Conservation (phyloP, 2,888 invertebrate species). For the Julus scandinavius region DNA sequence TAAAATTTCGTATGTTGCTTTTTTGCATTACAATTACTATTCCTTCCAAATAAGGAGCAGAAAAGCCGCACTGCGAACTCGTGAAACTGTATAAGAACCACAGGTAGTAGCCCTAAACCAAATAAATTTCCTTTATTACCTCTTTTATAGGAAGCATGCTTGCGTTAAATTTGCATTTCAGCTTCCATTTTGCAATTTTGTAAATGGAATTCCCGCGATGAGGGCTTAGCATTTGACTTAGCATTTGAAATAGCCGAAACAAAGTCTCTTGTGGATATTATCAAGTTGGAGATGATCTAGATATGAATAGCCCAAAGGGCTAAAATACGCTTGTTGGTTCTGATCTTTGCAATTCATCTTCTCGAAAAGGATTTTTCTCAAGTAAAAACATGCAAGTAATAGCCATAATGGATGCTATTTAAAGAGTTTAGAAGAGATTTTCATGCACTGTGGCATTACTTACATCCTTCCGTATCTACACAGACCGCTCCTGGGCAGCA, state of each 20-base stretch:
- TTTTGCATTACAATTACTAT: too few relatives aligned
- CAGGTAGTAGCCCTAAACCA: not conserved
- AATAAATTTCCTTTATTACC: not conserved
- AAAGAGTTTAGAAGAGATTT: not conserved
- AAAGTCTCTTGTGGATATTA: not conserved
- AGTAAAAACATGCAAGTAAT: not conserved
- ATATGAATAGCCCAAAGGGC: not conserved
- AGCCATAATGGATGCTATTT: not conserved
- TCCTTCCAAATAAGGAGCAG: too few relatives aligned
- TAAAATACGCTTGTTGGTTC: not conserved
- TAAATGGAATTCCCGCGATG: not conserved
- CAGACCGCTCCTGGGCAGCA: slow-evolving; percentile 87
- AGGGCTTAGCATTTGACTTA: not conserved
- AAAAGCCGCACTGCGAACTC: too few relatives aligned
- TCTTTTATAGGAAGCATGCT: not conserved
- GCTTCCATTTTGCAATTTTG: not conserved
- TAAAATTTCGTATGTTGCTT: too few relatives aligned
- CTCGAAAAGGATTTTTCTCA: not conserved
- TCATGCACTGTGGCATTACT: slow-evolving; percentile 62
- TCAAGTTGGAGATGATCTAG: too few relatives aligned
- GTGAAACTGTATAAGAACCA: not conserved
- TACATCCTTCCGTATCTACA: slow-evolving; percentile 75
- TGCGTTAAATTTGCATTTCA: not conserved
- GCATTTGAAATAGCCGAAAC: not conserved
- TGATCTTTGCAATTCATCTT: not conserved